These are phyloP conservation scores for Mesorhabditis spiculigera DNA, from an alignment of 2,888 invertebrate genomes.

Conservation along the genomic window DNA sequence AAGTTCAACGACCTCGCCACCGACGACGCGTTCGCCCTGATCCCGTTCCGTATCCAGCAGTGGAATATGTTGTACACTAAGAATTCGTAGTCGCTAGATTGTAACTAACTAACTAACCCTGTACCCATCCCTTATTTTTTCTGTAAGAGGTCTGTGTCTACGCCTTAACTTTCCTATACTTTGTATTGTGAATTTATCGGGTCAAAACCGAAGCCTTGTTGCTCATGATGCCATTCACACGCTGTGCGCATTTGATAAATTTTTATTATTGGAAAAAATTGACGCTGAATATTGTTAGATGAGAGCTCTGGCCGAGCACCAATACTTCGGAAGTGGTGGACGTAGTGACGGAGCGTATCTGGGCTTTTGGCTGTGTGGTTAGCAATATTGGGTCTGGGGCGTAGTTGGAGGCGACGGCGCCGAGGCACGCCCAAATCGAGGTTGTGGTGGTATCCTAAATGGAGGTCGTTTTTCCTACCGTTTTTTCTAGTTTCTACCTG, in stretches of 20 bases:
- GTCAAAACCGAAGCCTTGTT: too few relatives aligned
- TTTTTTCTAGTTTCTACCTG: background rate
- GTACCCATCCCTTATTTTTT: too few relatives aligned
- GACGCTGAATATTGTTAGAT: background rate
- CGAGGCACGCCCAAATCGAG: background rate
- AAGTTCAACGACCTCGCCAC: constrained; percentile 13
- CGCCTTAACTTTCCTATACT: too few relatives aligned
- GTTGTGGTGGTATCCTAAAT: background rate
- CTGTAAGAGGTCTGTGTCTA: too few relatives aligned
- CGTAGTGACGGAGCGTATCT: background rate
- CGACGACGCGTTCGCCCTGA: constrained; percentile 21
- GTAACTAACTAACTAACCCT: too few relatives aligned
- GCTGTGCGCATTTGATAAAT: too few relatives aligned
- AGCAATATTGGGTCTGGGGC: too few relatives aligned
- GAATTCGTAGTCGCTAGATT: too few relatives aligned
- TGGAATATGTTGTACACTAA: background rate
- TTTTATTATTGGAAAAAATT: too few relatives aligned
- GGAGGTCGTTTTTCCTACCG: background rate
- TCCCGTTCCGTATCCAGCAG: constrained; percentile 23
- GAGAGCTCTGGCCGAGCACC: background rate
- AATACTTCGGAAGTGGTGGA: background rate
- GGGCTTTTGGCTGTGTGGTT: background rate
- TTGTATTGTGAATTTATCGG: too few relatives aligned
- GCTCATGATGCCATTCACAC: too few relatives aligned
- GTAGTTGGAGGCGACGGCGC: background rate